Conservation (phyloP, 2,888 invertebrate genomes). For the Melanostoma scalare region DNA sequence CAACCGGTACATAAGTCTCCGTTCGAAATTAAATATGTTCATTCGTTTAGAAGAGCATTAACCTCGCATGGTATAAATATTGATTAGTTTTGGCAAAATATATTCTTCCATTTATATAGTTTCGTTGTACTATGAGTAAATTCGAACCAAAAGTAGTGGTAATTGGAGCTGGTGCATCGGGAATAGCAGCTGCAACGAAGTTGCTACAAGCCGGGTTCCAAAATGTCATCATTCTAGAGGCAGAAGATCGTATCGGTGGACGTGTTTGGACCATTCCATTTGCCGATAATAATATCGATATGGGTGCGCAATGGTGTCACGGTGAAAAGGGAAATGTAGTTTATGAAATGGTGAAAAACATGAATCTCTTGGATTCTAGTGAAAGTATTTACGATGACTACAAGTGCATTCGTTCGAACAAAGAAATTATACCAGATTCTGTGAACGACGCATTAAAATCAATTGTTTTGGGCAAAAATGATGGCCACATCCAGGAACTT, state of each 20-base stretch:
- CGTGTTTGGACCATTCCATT: constrained; percentile 84
- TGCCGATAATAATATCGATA: constrained; percentile 85
- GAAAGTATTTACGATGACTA: constrained; percentile 77
- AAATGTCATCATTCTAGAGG: constrained; percentile 85
- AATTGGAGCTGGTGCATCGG: constrained; percentile 80
- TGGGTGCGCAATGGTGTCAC: constrained; percentile 90
- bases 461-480: constrained; percentile 80
- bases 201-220: constrained; percentile 81
- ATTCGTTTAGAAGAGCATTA: no score
- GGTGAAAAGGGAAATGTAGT: constrained; percentile 86
- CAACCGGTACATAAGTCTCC: no score
- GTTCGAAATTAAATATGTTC: no score
- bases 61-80: no score
- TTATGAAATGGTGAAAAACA: constrained; percentile 83
- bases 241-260: constrained; percentile 86
- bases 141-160: constrained; percentile 78
- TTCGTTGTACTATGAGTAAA: constrained; percentile 1
- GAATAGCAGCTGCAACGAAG: constrained; percentile 81
- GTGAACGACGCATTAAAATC: constrained; percentile 78
- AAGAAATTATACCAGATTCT: constrained; percentile 79
- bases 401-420: constrained; percentile 79
- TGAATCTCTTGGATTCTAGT: constrained; percentile 77
- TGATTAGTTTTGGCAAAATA: no score
- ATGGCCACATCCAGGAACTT: constrained; percentile 78
- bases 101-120: neutral